Evolutionary conservation across 1,140 invertebrate species (phyloP), one percentile per base, ranked within the genome.

Genomic region (Lysiphlebus fabarum): DNA sequence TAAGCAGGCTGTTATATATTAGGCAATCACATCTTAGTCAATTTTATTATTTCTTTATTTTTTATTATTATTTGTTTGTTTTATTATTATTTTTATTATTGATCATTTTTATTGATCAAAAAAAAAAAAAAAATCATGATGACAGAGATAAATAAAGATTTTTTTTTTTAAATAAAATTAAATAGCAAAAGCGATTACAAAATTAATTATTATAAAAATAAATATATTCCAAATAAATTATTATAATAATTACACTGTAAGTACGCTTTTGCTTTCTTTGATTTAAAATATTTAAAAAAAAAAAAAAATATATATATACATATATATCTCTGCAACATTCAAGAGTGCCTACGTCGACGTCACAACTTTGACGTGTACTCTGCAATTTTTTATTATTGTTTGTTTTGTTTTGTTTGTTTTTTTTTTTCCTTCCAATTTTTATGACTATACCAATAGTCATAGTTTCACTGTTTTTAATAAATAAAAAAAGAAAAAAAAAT

Each of bases 341-440:
- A 38, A 44, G 70, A 73, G 70, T 73, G 69, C 70, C 63, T 64
- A 42, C 49, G 70, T 73, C 70, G 70, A 73, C 69, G 70, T 65
- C 61, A 59, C 50, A n/a, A 43, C 70, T 67, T 76, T 66, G 74
- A 72, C 72, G 73, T 66, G 68, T 67, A 73, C 67, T 76, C 71
- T n/a, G n/a, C n/a, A 49, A 12, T 17, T 47, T 45, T 54, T 58
- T 40, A n/a, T 45, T 56, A 61, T 40, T 58, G n/a, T n/a, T n/a
- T n/a, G n/a, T n/a, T 14, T 51, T 51, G 6, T 34, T 49, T 58
- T 58, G 40, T 40, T 6, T 6, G 4, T 58, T 51, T 51, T 58
- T 49, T 48, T 34, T 48, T 48, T 26, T 26, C 1, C 17, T n/a
- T n/a, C n/a, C n/a, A n/a, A 17, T 2, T 26, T 10, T 17, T 49